These are phyloP conservation scores for Lepidochitona cinerea DNA, from an alignment of 2,888 invertebrate species.

Conservation along the genomic window DNA sequence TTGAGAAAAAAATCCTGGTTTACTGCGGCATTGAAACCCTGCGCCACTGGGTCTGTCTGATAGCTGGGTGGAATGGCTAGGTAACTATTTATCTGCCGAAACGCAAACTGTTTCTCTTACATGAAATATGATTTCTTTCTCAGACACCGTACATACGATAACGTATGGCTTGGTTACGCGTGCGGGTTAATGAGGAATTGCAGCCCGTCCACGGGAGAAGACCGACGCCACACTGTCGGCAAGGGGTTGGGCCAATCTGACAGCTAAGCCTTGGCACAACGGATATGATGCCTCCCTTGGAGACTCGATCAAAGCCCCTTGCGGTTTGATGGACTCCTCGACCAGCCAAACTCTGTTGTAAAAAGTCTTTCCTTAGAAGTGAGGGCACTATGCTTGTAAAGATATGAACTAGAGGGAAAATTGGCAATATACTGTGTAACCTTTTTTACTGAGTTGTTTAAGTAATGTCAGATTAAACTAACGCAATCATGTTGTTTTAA, in stretches of 20 bases:
- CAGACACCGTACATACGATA: neutral
- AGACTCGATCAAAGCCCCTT: neutral
- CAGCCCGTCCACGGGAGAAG: neutral
- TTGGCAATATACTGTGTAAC: no score
- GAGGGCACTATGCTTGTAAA: no score
- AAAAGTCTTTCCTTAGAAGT: neutral
- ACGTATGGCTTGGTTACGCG: neutral
- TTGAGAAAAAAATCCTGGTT: no score
- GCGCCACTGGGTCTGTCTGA: no score
- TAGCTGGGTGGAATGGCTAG: no score
- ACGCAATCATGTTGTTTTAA: no score
- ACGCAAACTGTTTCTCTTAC: no score
- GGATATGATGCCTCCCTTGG: neutral
- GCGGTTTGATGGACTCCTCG: constrained; percentile 1
- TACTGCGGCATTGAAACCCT: no score
- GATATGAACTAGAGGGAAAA: no score
- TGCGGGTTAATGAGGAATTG: neutral
- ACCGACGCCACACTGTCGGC: constrained; percentile 5
- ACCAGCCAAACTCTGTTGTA: neutral
- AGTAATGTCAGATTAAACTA: no score
- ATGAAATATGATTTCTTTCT: constrained; percentile 2
- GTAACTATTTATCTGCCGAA: no score
- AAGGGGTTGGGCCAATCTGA: neutral
- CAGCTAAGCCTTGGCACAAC: neutral
- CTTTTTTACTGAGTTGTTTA: no score